These are phyloP conservation scores for Halcyon senegalensis DNA, from an alignment of 2,113 vertebrate genomes.

Conservation along the genomic window DNA sequence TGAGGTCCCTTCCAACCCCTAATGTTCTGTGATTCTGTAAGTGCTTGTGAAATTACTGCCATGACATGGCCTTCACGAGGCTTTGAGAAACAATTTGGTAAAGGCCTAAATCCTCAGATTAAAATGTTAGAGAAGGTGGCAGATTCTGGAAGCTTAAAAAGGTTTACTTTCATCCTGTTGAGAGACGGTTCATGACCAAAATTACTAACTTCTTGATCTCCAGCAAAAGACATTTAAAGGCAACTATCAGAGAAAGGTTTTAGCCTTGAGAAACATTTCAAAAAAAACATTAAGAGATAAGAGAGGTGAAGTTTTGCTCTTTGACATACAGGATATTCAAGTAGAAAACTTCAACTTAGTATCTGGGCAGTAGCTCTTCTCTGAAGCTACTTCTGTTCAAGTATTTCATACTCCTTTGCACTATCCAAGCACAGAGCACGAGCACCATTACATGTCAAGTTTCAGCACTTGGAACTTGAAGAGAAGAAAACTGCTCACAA, in stretches of 20 bases:
- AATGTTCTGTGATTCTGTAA: neutral
- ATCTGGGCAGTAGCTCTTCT: neutral
- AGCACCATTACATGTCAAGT: neutral
- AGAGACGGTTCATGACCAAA: neutral
- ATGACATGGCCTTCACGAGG: neutral
- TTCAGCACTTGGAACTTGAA: neutral
- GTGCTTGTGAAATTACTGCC: neutral
- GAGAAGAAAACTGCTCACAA: neutral
- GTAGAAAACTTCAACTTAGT: neutral
- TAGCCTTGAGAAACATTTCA: neutral
- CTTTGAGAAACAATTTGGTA: neutral
- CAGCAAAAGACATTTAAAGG: neutral
- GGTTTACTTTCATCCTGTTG: neutral
- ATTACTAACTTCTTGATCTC: neutral
- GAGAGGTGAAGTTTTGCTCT: neutral
- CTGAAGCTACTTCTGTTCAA: neutral
- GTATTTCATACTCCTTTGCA: neutral
- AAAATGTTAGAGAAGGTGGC: neutral
- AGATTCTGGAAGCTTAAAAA: neutral
- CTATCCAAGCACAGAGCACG: neutral
- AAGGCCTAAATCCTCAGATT: neutral
- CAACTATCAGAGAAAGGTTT: neutral
- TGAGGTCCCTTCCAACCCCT: too few species aligned
- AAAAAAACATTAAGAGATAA: neutral
- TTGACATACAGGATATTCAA: neutral